Evolutionary conservation across 2,797 vertebrate genomes (phyloP).

Genomic region (Vespertilio murinus): DNA sequence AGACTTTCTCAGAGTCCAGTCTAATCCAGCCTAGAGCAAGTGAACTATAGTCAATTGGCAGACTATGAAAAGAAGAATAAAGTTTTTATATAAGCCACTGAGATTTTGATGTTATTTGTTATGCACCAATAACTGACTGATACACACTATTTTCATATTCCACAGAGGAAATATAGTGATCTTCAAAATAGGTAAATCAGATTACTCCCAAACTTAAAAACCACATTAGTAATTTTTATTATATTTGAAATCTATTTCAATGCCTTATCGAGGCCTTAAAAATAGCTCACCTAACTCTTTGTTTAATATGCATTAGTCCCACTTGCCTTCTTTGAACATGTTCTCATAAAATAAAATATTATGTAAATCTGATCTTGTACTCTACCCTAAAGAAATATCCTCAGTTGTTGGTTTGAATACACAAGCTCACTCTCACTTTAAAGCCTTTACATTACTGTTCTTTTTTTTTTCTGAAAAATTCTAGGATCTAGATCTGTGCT

Average conservation of each 20-base stretch:
- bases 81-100: background rate
- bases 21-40: background rate
- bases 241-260: conserved; percentile 8
- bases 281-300: background rate
- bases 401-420: background rate
- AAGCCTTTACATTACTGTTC: background rate
- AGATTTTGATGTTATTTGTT: background rate
- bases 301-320: background rate
- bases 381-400: too few relatives aligned
- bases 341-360: too few relatives aligned
- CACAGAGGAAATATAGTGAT: background rate
- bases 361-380: too few relatives aligned
- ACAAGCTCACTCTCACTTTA: background rate
- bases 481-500: background rate
- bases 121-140: background rate
- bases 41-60: background rate
- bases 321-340: background rate
- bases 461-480: conserved; percentile 37
- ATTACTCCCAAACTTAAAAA: background rate
- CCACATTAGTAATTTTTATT: background rate
- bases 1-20: background rate
- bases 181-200: conserved; percentile 13
- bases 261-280: background rate
- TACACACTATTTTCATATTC: background rate
- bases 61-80: background rate